Base-by-base conservation (phyloP, 2,888 invertebrate species). In the Lymantria monacha region DNA sequence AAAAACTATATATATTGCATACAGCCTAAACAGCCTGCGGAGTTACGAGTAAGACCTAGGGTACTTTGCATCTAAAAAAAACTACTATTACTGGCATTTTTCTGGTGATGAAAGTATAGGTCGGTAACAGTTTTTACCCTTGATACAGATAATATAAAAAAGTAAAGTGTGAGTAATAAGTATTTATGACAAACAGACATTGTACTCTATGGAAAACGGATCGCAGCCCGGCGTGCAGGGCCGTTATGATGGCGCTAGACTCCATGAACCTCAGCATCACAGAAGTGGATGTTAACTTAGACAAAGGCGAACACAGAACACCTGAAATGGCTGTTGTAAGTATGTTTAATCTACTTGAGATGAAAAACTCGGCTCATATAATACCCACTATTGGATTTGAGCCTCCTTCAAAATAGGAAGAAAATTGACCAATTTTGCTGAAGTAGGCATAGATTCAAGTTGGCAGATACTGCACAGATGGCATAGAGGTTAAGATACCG, bases 171-270 rank as follows among this genome's bases (percentile, higher is more conserved):
- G 1, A n/a, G n/a, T n/a, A 33, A 3, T 33, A 8, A 33, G 33
- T 33, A 10, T 12, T 41, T 41, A 14, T 41, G 1, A 9, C 7
- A 14, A 22, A 3, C 55, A 87, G 85, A 59, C 70, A 79, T 46
- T 82, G 83, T 52, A 85, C 82, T 7, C 53, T 88, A 58, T 88
- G 85, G 83, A 85, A 87, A 58, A 64, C 80, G 1, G 85, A 87
- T 53, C 73, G 82, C 9, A 87, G 87, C 55, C 87, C 87, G 0
- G 78, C 85, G 0, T 81, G 83, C 56, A 72, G 88, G 30, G 78
- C 85, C 0, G 87, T 87, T 1, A 78, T 87, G 83, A 87, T 88
- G 86, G 75, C 83, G 1, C 53, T 86, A 2, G 86, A 86, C 52
- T 83, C 81, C 2, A 74, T 87, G 79, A 79, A 83, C 43, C 66